Base-by-base conservation (phyloP, 2,888 invertebrate genomes). In the Rapana venosa region DNA sequence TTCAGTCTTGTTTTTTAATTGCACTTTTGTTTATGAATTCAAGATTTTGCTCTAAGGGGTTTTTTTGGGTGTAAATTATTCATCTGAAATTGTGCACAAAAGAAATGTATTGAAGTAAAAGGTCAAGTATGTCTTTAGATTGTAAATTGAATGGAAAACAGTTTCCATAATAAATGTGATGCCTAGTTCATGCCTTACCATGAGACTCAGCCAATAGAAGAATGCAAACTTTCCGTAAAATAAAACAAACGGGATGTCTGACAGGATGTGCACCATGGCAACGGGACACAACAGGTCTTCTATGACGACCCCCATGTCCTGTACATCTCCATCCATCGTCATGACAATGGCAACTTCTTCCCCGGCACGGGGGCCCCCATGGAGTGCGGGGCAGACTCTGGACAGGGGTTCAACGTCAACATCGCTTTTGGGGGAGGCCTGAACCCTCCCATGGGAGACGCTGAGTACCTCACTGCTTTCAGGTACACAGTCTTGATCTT, bases 291-390 rank as follows among this genome's bases (percentile, higher is more conserved):
- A 96, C 98, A 99, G 96, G 98, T 98, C 96, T 99, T 99, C 97
- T 99, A 99, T 97, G 98, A 98, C 95, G 98, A 99, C 96, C 98
- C 98, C 87, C 97, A 98, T 95, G 98, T 99, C 94, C 97, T 99
- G 94, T 99, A 99, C 97, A 97, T 99, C 95, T 99, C 99, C 93
- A 97, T 99, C 96, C 99, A 99, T 97, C 98, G 99, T 94, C 99
- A 99, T 97, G 99, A 99, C 97, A 98, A 99, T 96, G 99, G 99
- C 70, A 99, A 99, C 97, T 99, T 99, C 97, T 99, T 99, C 97
- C 99, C 99, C n/a, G 99, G 99, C 92, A 99, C 99, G 4, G 99
- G 99, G 90, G 98, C 98, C 86, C 98, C 98, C 81, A 97, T 97
- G 89, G 99, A 97, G 97, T 98, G 98, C 96, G 99, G 99, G 91